phyloP scores from a whole-genome alignment of 2,888 invertebrate species.

The Apantesis nais region DNA sequence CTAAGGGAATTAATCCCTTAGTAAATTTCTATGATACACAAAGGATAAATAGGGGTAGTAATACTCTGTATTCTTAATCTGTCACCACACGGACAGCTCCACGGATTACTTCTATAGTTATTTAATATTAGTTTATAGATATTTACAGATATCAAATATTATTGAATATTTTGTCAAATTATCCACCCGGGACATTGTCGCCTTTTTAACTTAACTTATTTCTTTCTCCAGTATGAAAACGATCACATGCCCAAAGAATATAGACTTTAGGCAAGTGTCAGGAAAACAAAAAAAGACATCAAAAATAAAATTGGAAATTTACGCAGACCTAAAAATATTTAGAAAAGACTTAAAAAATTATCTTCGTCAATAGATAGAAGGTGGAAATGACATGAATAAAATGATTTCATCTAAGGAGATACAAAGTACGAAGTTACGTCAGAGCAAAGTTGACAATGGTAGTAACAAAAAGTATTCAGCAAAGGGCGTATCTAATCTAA shows the following conservation, averaged over 20 bases:
- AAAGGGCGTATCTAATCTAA: conserved; percentile 18
- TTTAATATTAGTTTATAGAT: not conserved
- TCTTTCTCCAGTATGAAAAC: no score
- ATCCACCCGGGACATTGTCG: no score
- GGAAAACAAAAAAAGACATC: not conserved
- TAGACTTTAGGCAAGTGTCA: not conserved
- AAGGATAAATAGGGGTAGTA: no score
- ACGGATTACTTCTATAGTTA: not conserved
- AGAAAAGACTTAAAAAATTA: not conserved
- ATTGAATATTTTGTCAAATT: not conserved
- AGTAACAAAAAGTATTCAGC: conserved; percentile 5
- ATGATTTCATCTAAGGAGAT: not conserved
- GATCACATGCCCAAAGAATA: not conserved
- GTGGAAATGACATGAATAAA: not conserved
- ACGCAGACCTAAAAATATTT: no score
- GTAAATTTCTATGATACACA: no score
- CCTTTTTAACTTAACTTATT: no score
- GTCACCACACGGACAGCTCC: no score
- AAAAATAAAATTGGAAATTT: no score
- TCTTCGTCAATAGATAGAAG: not conserved
- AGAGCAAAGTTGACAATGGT: not conserved
- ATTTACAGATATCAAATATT: not conserved
- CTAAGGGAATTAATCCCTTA: no score
- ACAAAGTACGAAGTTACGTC: not conserved
- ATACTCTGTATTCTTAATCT: no score